Evolutionary conservation across 2,888 invertebrate genomes (phyloP).

Genomic region (Pachydiplax longipennis): DNA sequence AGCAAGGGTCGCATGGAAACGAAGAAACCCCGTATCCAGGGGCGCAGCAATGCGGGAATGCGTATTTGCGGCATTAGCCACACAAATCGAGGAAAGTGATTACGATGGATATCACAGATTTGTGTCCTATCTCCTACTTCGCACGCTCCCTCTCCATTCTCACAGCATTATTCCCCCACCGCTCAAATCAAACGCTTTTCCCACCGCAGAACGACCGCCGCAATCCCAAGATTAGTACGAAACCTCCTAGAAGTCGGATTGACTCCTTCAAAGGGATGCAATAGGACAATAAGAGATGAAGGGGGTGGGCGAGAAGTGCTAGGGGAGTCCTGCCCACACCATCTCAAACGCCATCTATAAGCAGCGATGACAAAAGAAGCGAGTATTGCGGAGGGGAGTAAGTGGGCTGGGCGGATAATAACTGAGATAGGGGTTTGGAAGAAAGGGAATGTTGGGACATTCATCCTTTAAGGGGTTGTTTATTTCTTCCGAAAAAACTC

Average conservation of each 20-base stretch:
- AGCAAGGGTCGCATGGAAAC: not conserved
- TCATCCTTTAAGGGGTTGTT: not conserved
- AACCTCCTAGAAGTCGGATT: not conserved
- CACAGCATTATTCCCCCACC: not conserved
- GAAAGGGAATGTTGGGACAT: not conserved
- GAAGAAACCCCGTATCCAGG: not conserved
- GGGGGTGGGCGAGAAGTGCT: not conserved
- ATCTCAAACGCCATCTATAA: conserved; percentile 39
- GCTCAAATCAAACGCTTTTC: not conserved
- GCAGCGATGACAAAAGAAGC: conserved; percentile 15
- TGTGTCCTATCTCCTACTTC: not conserved
- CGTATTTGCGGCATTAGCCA: not conserved
- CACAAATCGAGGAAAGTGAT: not conserved
- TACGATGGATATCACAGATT: not conserved
- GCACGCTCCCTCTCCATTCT: not conserved
- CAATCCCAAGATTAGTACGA: not conserved
- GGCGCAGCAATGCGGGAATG: not conserved
- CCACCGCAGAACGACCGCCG: not conserved
- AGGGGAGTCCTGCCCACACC: not conserved
- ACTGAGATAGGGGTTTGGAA: not conserved
- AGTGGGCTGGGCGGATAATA: not conserved
- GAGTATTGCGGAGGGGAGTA: not conserved
- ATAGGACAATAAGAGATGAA: not conserved
- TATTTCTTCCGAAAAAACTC: not conserved
- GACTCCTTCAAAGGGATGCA: not conserved